Evolutionary conservation across 2,888 invertebrate genomes (phyloP).

Genomic region (Tuta absoluta): DNA sequence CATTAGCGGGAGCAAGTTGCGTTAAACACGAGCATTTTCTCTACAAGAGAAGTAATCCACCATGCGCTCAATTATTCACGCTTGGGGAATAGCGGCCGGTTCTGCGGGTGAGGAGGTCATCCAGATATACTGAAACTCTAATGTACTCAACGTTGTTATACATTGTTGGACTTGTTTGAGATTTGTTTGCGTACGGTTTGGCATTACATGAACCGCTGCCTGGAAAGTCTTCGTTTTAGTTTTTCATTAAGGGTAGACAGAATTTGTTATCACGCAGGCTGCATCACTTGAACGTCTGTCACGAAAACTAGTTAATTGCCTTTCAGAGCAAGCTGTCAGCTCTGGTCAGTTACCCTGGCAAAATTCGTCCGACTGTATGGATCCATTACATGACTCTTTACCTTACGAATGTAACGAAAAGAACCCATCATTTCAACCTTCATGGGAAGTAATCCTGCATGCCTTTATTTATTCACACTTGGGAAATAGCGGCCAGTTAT

Average conservation of each 20-base stretch:
- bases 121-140: neutral
- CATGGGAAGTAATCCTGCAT: conserved; percentile 81
- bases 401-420: no score
- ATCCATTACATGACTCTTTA: no score
- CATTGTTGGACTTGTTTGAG: neutral
- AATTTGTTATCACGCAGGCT: no score
- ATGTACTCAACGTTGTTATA: neutral
- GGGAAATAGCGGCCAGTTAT: conserved; percentile 3
- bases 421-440: conserved; percentile 70
- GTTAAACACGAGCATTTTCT: conserved; percentile 4
- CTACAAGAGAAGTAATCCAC: conserved; percentile 20
- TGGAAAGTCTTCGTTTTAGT: no score
- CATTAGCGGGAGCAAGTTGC: neutral
- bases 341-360: no score
- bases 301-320: no score
- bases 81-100: conserved; percentile 5
- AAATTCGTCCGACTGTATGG: no score
- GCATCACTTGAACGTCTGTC: no score
- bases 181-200: neutral
- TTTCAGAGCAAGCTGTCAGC: no score
- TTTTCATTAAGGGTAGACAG: no score
- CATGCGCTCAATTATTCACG: conserved; percentile 15
- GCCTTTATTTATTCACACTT: conserved; percentile 12
- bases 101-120: conserved; percentile 1
- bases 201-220: no score